phyloP scores from a whole-genome alignment of 2,888 invertebrate species.

The Limnephilus lunatus region DNA sequence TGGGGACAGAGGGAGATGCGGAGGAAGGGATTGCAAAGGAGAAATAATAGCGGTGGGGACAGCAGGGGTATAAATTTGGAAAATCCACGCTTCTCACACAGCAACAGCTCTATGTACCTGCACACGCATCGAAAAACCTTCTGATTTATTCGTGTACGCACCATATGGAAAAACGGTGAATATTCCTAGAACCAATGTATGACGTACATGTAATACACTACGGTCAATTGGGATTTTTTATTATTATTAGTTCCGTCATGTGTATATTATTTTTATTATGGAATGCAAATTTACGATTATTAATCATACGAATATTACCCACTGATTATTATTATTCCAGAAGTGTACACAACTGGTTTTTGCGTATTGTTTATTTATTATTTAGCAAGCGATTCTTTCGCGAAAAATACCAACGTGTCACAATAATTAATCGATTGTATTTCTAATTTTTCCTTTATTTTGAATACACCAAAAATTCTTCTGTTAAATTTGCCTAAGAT shows the following conservation, averaged over 20 bases:
- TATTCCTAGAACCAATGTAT: too few relatives aligned
- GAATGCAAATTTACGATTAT: neutral
- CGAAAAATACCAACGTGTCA: neutral
- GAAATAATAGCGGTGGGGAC: too few relatives aligned
- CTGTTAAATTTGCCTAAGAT: neutral
- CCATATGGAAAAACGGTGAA: neutral
- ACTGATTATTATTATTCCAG: neutral
- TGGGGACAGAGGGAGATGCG: too few relatives aligned
- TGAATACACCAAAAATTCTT: neutral
- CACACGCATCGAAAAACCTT: too few relatives aligned
- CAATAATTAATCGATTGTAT: neutral
- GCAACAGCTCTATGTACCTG: too few relatives aligned
- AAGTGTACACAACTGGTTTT: neutral
- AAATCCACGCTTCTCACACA: too few relatives aligned
- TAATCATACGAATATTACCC: neutral
- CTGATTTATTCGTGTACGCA: too few relatives aligned
- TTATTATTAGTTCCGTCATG: neutral
- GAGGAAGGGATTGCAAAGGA: too few relatives aligned
- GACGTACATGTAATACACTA: too few relatives aligned
- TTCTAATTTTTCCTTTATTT: neutral
- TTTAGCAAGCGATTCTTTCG: too few relatives aligned
- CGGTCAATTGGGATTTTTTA: neutral
- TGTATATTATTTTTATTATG: neutral
- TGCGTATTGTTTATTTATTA: neutral
- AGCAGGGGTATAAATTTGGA: too few relatives aligned